Evolutionary conservation across 2,113 vertebrate species (phyloP).

Genomic region (Gopherus evgoodei): DNA sequence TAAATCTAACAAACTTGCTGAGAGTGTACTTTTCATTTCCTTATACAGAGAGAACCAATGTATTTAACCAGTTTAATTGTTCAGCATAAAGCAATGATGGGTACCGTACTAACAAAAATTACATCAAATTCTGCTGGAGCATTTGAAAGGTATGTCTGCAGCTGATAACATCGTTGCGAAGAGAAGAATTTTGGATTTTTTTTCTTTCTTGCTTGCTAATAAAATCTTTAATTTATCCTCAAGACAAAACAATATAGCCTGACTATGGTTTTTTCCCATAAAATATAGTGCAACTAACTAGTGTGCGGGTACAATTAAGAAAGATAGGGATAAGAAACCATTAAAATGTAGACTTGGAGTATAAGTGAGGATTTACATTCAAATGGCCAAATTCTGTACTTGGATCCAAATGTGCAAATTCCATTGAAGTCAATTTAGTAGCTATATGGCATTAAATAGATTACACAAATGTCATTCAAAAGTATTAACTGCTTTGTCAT

Average conservation of each 20-base stretch:
- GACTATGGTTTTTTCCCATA: not conserved
- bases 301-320: not conserved
- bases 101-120: not conserved
- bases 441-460: not conserved
- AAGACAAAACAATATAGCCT: not conserved
- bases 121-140: constrained; percentile 13
- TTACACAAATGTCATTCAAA: not conserved
- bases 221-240: not conserved
- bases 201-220: not conserved
- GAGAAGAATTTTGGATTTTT: not conserved
- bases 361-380: not conserved
- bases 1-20: constrained; percentile 17
- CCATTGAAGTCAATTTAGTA: not conserved
- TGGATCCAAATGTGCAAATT: not conserved
- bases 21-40: constrained; percentile 42
- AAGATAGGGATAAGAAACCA: not conserved
- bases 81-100: constrained; percentile 4
- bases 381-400: not conserved
- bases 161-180: not conserved
- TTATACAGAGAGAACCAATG: not conserved
- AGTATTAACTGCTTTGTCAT: not conserved
- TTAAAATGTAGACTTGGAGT: not conserved
- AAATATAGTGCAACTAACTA: not conserved
- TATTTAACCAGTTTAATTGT: constrained; percentile 31
- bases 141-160: not conserved